A percentile compares a stretch with the other conserved stretches of the same genome.
phyloP scores from a whole-genome alignment of 2,888 invertebrate species.

The Drosophila sordidula region DNA sequence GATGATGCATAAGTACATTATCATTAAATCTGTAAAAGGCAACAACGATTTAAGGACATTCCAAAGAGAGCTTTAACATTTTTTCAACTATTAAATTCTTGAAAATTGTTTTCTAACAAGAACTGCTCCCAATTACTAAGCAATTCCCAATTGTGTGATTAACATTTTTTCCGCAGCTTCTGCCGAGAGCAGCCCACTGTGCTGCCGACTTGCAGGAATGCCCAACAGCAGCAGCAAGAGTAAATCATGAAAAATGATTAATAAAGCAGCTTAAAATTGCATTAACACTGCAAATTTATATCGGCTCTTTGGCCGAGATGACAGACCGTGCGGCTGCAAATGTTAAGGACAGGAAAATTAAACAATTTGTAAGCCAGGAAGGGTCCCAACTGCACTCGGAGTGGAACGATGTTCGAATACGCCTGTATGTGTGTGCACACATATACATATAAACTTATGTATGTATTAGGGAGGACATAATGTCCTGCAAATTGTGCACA shows the following conservation, averaged over 20 bases:
- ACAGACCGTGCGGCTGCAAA: constrained; percentile 15
- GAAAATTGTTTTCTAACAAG: too few species aligned
- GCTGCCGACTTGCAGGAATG: constrained; percentile 19
- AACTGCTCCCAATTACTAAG: too few species aligned
- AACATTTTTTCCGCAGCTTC: not conserved
- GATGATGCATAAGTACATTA: not conserved
- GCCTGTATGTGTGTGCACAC: not conserved
- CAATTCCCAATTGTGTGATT: not conserved
- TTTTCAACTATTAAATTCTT: too few species aligned
- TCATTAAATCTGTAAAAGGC: too few species aligned
- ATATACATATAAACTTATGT: constrained; percentile 8
- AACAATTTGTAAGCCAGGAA: constrained; percentile 61
- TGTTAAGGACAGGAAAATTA: constrained; percentile 50
- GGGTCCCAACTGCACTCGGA: constrained; percentile 22
- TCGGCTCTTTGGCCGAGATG: constrained; percentile 17
- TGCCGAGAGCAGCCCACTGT: constrained; percentile 19
- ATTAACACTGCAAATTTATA: constrained; percentile 73
- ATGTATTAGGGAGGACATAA: constrained; percentile 64
- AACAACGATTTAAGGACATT: too few species aligned
- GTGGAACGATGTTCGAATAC: not conserved
- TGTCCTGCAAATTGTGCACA: constrained; percentile 77
- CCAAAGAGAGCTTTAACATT: too few species aligned
- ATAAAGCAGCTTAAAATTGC: constrained; percentile 77
- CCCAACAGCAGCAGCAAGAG: constrained; percentile 36
- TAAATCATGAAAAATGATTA: constrained; percentile 74